Conservation (phyloP, 2,888 invertebrate species). For the Sesia apiformis region DNA sequence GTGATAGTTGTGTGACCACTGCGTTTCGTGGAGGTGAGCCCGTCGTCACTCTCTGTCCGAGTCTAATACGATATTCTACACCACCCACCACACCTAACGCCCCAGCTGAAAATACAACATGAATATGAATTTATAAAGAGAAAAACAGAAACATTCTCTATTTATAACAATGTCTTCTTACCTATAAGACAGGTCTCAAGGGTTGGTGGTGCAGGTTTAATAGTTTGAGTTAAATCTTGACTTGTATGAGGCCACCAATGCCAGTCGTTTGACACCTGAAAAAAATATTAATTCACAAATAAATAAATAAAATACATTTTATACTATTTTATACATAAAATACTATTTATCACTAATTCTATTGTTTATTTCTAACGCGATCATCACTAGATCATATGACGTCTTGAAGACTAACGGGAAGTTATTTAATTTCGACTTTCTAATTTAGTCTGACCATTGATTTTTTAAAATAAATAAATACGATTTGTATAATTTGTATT, state of each 20-base stretch:
- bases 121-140: neutral
- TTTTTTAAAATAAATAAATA: too few species aligned
- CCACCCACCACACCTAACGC: constrained; percentile 63
- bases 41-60: constrained; percentile 50
- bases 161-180: constrained; percentile 13
- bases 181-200: constrained; percentile 60
- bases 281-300: neutral
- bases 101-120: constrained; percentile 35
- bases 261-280: constrained; percentile 59
- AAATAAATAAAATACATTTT: neutral
- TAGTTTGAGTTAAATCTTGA: constrained; percentile 54
- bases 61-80: constrained; percentile 57
- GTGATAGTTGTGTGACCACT: constrained; percentile 57
- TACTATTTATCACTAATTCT: too few species aligned
- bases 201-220: constrained; percentile 50
- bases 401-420: too few species aligned
- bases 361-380: too few species aligned
- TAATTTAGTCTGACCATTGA: too few species aligned
- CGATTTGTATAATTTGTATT: too few species aligned
- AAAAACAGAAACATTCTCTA: too few species aligned
- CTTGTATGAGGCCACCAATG: constrained; percentile 66
- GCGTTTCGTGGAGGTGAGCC: constrained; percentile 52
- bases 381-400: too few species aligned
- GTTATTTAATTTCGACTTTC: too few species aligned
- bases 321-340: too few species aligned